Evolutionary conservation across 2,888 invertebrate genomes (phyloP).

Genomic region (Lampropteryx suffumata): DNA sequence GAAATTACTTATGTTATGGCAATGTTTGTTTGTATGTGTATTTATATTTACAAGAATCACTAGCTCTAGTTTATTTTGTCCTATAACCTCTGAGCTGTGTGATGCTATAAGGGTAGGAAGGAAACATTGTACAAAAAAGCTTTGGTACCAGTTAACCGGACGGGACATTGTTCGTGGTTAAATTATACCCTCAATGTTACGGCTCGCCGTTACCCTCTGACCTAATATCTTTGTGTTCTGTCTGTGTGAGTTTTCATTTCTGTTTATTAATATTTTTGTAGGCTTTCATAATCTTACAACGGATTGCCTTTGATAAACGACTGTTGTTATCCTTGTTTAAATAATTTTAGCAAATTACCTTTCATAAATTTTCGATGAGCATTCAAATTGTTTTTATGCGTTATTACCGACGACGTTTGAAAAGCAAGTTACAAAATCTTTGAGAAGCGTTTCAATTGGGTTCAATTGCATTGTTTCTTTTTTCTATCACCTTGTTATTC

Average conservation of each 20-base stretch:
- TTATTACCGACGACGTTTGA: too few species aligned
- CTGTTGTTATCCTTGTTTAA: conserved; percentile 16
- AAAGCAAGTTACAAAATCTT: too few species aligned
- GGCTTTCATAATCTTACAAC: conserved; percentile 25
- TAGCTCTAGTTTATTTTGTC: not conserved
- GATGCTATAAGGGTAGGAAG: conserved; percentile 33
- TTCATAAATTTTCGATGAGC: too few species aligned
- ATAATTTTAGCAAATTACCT: conserved; percentile 4
- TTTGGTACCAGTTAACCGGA: conserved; percentile 46
- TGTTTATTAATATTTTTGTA: conserved; percentile 36
- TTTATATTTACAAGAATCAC: too few species aligned
- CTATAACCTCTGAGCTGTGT: not conserved
- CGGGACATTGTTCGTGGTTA: conserved; percentile 55
- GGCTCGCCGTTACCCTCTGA: conserved; percentile 52
- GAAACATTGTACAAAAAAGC: conserved; percentile 43
- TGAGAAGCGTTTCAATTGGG: too few species aligned
- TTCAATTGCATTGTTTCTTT: too few species aligned
- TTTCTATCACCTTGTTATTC: too few species aligned
- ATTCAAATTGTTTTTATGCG: too few species aligned
- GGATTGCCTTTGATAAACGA: conserved; percentile 22
- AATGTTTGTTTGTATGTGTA: too few species aligned
- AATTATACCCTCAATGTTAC: conserved; percentile 61
- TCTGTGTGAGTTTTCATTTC: conserved; percentile 37
- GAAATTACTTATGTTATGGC: too few species aligned
- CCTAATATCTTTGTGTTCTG: conserved; percentile 45